Evolutionary conservation across 2,113 vertebrate genomes (phyloP), one percentile per base, ranked within the genome.

Genomic region (Crotalus helleri): DNA sequence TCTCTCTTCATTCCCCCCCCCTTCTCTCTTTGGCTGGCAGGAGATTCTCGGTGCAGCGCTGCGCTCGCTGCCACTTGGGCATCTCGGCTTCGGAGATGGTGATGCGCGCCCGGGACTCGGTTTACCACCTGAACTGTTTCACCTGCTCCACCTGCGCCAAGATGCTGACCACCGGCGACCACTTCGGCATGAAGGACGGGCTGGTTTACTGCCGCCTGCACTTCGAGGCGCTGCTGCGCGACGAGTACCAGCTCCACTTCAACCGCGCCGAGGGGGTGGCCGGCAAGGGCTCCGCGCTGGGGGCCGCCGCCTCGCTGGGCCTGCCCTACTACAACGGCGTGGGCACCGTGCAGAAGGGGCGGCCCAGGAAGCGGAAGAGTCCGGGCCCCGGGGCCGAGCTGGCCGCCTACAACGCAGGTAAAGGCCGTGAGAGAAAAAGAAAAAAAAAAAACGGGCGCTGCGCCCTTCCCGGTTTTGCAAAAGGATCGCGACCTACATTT

Each of bases 1-100:
- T 19, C 54, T n/a, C 59, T 39, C 24, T 51, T 1, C 55, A 51
- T 19, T 87, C 17, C 21, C 0, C 57, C 2, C 9, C 19, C 11
- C 39, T 3, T 19, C 33, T 12, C 15, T 4, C 44, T 96, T 89
- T 96, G 96, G 88, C 90, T 88, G 97, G 95, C 98, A 99, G 99
- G 98, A 98, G 99, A 97, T 99, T 99, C 97, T 99, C 99, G 92
- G 99, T 99, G 96, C 99, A 99, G 98, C 98, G 99, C 94, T 99
- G 99, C 91, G 99, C 99, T 89, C 98, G 99, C 39, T 99, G 99
- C 97, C 99, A 99, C 96, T 98, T 99, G 96, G 99, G 99, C 89
- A 99, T 99, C 98, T 99, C 99, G n/a, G 99, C 99, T 87, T 99
- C 99, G 90, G 99, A 99, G 97, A 99, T 99, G 99, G 99, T 99